Percentiles rank a stretch among this genome's conserved stretches.
phyloP scores from a whole-genome alignment of 1,140 invertebrate genomes.

The Argopecten irradians region DNA sequence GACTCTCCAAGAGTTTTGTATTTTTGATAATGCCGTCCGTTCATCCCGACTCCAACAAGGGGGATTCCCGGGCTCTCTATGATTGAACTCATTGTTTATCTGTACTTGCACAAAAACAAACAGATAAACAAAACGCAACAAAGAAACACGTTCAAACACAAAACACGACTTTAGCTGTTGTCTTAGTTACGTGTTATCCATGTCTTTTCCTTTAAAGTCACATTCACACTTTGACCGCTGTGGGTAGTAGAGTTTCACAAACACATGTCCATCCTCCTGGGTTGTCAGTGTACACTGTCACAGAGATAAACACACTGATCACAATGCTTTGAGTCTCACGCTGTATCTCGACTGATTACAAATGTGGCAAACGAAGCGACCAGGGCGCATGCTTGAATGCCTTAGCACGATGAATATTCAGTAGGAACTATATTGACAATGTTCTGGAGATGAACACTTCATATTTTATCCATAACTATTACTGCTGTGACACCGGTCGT shows the following conservation, averaged over 20 bases:
- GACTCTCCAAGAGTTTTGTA: constrained; percentile 40
- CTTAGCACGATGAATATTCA: not conserved
- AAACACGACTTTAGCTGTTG: not conserved
- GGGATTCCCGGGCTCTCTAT: constrained; percentile 70
- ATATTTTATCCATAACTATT: constrained; percentile 23
- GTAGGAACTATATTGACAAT: not conserved
- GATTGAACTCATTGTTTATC: constrained; percentile 58
- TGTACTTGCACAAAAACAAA: not conserved
- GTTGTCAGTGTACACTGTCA: not conserved
- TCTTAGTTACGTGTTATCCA: not conserved
- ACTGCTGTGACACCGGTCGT: not conserved
- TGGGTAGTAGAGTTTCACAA: not conserved
- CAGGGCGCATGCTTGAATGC: not conserved
- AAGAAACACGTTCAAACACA: not conserved
- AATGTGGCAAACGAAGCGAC: not conserved
- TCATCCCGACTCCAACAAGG: constrained; percentile 67
- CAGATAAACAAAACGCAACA: not conserved
- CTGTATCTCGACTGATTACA: not conserved
- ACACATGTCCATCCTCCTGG: not conserved
- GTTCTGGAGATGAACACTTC: not conserved
- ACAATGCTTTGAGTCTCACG: not conserved
- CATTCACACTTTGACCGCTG: not conserved
- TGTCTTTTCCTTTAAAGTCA: not conserved
- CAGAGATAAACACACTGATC: not conserved
- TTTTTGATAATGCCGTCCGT: constrained; percentile 57